Base-by-base conservation (phyloP, 2,113 vertebrate genomes). In the Gambusia affinis region DNA sequence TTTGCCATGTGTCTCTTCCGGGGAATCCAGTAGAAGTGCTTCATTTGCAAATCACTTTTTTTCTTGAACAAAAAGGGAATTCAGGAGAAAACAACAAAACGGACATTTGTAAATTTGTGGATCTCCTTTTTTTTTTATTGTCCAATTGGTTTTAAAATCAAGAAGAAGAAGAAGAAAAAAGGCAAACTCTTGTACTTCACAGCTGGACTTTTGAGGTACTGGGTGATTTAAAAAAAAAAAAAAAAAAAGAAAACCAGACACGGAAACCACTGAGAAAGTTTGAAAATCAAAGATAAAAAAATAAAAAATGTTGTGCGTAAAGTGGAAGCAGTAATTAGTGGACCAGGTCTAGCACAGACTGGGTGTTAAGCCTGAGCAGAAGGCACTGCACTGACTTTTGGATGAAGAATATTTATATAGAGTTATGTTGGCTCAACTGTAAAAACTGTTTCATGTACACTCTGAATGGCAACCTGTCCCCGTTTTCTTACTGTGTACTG, bases 1-100 rank as follows among this genome's bases (percentile, higher is more conserved):
- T 97, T 98, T 35, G 97, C 97, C 29, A 98, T 99, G 96, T 98
- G 97, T 92, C 95, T 99, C 90, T 99, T 99, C 89, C 95, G 96
- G 81, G 96, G 97, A 83, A 98, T 98, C 92, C 97, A 98, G 83
- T 98, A 97, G 82, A 83, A 69, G 66, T 88, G 69, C 79, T 70
- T 39, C 80, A 67, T 80, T 64, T 76, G 70, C 67, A 71, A 81
- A 90, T 82, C 85, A 31, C 89, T 90, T 78, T 64, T 78, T 74
- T 74, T 77, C 80, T 81, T 62, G 80, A 57, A n/a, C 62, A 54
- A 88, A 91, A 92, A 93, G 90, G 91, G 91, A 93, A 86, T 85
- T 84, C 70, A 81, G 72, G 86, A 89, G 78, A 83, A 81, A 44
- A 82, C 30, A 80, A 82, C 67, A 77, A 85, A 85, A 83, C 24